phyloP scores from a whole-genome alignment of 1,140 invertebrate species.

The Cecropterus lyciades region DNA sequence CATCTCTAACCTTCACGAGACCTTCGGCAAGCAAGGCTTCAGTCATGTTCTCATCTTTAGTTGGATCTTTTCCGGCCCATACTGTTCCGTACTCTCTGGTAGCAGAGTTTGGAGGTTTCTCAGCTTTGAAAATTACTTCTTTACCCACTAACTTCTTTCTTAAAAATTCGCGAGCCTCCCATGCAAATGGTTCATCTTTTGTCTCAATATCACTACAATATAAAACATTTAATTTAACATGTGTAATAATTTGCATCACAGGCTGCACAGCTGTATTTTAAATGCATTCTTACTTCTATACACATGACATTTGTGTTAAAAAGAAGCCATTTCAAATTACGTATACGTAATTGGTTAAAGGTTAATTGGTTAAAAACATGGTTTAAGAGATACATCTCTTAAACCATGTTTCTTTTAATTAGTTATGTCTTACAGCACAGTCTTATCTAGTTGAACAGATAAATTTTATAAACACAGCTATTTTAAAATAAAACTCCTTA shows the following conservation, averaged over 20 bases:
- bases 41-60: slow-evolving; percentile 93
- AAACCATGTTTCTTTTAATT: too few relatives aligned
- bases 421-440: neutral
- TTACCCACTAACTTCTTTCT: slow-evolving; percentile 98
- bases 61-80: slow-evolving; percentile 92
- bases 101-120: slow-evolving; percentile 89
- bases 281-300: neutral
- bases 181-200: slow-evolving; percentile 97
- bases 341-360: too few relatives aligned
- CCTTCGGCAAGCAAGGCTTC: slow-evolving; percentile 95
- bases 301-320: neutral
- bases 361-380: too few relatives aligned
- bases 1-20: slow-evolving; percentile 92
- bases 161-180: slow-evolving; percentile 98
- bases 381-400: too few relatives aligned
- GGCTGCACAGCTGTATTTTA: neutral
- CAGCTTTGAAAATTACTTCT: slow-evolving; percentile 92
- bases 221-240: slow-evolving; percentile 6
- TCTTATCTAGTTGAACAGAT: neutral
- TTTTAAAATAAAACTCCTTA: neutral
- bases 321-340: too few relatives aligned
- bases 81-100: slow-evolving; percentile 94
- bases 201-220: slow-evolving; percentile 85
- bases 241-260: neutral
- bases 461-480: neutral